Evolutionary conservation across 2,797 vertebrate genomes (phyloP).

Genomic region (Emydoidea blandingii): DNA sequence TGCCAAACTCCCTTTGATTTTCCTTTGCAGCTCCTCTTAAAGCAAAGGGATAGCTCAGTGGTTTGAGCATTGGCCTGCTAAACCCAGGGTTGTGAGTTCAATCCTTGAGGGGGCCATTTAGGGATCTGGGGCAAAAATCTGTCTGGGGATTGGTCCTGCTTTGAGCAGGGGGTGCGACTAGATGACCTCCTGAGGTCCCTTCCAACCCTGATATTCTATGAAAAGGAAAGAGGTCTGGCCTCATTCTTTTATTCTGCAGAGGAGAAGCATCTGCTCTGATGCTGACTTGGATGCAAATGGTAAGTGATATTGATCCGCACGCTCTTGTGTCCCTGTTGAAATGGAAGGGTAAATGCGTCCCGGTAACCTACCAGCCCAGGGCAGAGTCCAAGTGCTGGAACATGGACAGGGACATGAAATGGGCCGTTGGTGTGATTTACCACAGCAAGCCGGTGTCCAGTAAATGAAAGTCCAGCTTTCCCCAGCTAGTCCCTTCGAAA

Average conservation of each 20-base stretch:
- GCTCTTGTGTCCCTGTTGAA: background rate
- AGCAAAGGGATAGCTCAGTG: no score
- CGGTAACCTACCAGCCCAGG: background rate
- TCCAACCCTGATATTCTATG: background rate
- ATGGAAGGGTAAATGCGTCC: background rate
- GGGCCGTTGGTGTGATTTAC: background rate
- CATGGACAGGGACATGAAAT: background rate
- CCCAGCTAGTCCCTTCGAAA: background rate
- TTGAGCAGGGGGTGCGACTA: no score
- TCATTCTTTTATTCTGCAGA: background rate
- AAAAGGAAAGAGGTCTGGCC: background rate
- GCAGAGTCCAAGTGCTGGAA: background rate
- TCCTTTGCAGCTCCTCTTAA: no score
- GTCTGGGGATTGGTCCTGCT: no score
- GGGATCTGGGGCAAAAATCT: no score
- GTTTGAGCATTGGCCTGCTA: no score
- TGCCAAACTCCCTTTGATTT: no score
- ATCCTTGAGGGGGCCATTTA: no score
- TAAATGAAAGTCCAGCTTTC: background rate
- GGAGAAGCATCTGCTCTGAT: background rate
- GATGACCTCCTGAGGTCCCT: no score
- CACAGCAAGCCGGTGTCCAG: background rate
- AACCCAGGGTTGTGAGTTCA: no score
- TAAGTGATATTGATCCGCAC: no score
- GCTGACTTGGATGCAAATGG: background rate